Evolutionary conservation across 2,113 vertebrate genomes (phyloP), one percentile per base, ranked within the genome.

Genomic region (Colinus virginianus): DNA sequence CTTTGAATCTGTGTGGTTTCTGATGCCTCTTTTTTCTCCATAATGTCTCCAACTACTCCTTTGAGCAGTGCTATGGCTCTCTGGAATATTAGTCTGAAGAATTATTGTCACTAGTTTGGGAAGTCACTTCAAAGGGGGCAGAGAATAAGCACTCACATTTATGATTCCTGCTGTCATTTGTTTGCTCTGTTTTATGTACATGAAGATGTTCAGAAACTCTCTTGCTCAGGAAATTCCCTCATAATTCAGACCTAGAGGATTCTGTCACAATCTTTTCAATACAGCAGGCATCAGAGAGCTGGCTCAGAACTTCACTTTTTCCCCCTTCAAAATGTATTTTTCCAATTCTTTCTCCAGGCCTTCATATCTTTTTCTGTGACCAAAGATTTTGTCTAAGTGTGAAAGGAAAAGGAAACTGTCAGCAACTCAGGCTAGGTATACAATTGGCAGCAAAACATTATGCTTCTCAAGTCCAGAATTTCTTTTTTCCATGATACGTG

Each of bases 391-490:
- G 80, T 62, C 70, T 87, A 88, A 92, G 74, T 71, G 42, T 84
- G 84, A 93, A 90, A 80, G 61, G 42, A 93, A 92, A 86, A 90
- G 69, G 46, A 93, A 93, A 49, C 61, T 86, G 85, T 93, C 77
- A 91, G 10, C 56, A 93, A 1, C 34, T 90, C 51, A 61, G 69
- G n/a, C 42, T 72, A 23, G 83, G 69, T 84, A 71, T 76, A n/a
- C 45, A 83, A 78, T 5, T 84, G 79, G 56, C 77, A 94, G 40
- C n/a, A 91, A 69, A 83, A 59, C 17, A 25, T 46, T 71, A 51
- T 15, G 55, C 62, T 89, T 83, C 74, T 81, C 30, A 84, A 90
- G 45, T 8, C 11, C 28, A 66, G 81, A 80, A 2, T 13, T 2
- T 13, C 9, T 69, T 67, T 76, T 66, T 61, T 46, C n/a, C 32